Evolutionary conservation across 2,797 vertebrate genomes (phyloP), one percentile per base, ranked within the genome.

Genomic region (Sebastiscus albofasciatus): DNA sequence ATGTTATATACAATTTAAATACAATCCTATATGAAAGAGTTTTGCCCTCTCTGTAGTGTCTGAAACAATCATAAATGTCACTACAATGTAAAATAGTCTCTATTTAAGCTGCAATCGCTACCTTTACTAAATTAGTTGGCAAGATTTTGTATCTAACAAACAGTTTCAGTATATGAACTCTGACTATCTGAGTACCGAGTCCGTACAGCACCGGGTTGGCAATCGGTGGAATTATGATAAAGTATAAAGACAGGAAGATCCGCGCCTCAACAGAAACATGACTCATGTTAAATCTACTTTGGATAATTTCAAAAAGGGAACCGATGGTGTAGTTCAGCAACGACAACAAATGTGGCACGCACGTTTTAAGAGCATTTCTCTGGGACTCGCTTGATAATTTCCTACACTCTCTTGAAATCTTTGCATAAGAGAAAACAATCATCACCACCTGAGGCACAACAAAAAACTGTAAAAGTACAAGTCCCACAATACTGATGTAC

Each of bases 131-230:
- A 60, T 54, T 66, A 60, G 16, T 9, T 12, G 75, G 60, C 56
- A 73, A 20, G 29, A 85, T 67, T 52, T 76, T 90, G 20, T 72
- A 33, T 64, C 31, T 80, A 31, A 85, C 39, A 29, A 84, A 83
- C 26, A 87, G 26, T 49, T 87, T 93, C 3, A 90, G 36, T 22
- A 92, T 34, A 5, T 85, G 69, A 60, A 75, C 70, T 78, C 90
- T 86, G 6, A 93, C 52, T n/a, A 73, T 55, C 3, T 88, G 77
- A 64, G 80, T 87, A 8, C 91, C 73, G 1, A 94, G 65, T 69
- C 93, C 93, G 11, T 95, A 94, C 66, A 95, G 29, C 56, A 93
- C 39, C 2, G 93, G 92, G 86, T 93, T 94, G 24, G 58, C 3
- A 12, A 94, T 4, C 2, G 93, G 31, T 6, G 86, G 81, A 24